These are phyloP conservation scores for Zygogramma bicolorata DNA, from an alignment of 2,888 invertebrate species.

Conservation along the genomic window DNA sequence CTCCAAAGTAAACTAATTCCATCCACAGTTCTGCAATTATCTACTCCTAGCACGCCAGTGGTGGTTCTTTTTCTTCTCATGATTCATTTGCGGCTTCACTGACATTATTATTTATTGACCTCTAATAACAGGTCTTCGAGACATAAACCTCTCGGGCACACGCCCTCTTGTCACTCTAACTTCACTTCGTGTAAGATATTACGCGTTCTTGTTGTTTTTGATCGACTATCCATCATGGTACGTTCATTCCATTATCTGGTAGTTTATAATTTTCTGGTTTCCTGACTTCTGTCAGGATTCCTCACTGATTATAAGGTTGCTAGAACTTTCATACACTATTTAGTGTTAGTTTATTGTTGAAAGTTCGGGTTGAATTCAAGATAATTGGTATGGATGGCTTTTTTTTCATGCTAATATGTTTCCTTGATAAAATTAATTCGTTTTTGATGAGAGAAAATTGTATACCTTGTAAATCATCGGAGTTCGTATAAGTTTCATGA, in stretches of 20 bases:
- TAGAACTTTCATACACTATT: background rate
- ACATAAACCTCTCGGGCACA: conserved; percentile 55
- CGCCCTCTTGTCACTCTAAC: conserved; percentile 56
- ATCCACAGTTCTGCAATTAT: background rate
- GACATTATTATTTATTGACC: conserved; percentile 59
- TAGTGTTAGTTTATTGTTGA: background rate
- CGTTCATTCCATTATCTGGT: conserved; percentile 40
- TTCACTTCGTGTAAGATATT: conserved; percentile 42
- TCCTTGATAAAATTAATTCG: background rate
- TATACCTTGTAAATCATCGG: too few species aligned
- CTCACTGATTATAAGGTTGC: conserved; percentile 31
- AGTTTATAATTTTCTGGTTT: conserved; percentile 44
- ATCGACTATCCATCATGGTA: conserved; percentile 39
- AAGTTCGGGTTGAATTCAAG: background rate
- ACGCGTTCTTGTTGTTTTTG: conserved; percentile 33
- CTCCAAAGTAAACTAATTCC: background rate
- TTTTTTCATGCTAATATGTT: background rate
- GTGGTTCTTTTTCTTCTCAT: conserved; percentile 42
- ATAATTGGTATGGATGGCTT: background rate
- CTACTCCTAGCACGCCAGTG: conserved; percentile 29
- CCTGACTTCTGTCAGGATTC: conserved; percentile 40
- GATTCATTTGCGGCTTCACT: conserved; percentile 56
- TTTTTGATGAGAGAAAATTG: too few species aligned
- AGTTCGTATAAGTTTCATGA: too few species aligned
- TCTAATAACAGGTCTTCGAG: conserved; percentile 57